Percentiles rank a stretch among this genome's conserved stretches.
Evolutionary conservation across 2,113 vertebrate genomes (phyloP).

Genomic region (Mugil cephalus): DNA sequence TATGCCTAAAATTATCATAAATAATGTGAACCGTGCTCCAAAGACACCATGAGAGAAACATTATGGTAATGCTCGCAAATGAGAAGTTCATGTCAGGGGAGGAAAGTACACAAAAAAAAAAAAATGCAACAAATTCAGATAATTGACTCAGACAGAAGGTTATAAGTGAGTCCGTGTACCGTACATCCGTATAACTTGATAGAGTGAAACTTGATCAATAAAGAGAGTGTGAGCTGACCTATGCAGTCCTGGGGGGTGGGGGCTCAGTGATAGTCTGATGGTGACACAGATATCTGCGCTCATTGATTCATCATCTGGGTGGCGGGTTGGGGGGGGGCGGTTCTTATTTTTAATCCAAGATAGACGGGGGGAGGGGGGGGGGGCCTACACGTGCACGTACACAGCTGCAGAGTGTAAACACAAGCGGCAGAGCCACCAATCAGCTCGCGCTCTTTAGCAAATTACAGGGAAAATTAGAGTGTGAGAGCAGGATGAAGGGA

Average conservation of each 20-base stretch:
- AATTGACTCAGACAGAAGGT: background rate
- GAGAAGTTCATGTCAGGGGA: conserved; percentile 1
- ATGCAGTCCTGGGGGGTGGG: background rate
- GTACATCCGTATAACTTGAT: no score
- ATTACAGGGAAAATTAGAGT: conserved; percentile 81
- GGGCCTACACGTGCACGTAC: conserved; percentile 20
- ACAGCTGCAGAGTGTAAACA: conserved; percentile 65
- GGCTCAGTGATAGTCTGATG: conserved; percentile 36
- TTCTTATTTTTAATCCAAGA: conserved; percentile 73
- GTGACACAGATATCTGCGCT: conserved; percentile 68
- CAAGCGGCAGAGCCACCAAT: conserved; percentile 58
- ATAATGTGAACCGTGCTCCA: conserved; percentile 42
- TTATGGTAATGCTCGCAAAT: conserved; percentile 20
- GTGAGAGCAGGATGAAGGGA: conserved; percentile 77
- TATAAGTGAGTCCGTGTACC: background rate
- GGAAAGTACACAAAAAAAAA: background rate
- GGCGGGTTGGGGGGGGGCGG: conserved; percentile 32
- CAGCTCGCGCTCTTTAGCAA: conserved; percentile 75
- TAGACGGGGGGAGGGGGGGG: conserved; percentile 39
- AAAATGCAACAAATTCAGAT: background rate
- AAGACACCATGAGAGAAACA: conserved; percentile 44
- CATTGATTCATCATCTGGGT: conserved; percentile 65
- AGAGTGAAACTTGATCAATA: background rate
- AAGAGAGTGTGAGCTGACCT: conserved; percentile 10
- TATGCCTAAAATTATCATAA: conserved; percentile 39